Evolutionary conservation across 2,888 invertebrate genomes (phyloP).

Genomic region (Latrodectus elegans): DNA sequence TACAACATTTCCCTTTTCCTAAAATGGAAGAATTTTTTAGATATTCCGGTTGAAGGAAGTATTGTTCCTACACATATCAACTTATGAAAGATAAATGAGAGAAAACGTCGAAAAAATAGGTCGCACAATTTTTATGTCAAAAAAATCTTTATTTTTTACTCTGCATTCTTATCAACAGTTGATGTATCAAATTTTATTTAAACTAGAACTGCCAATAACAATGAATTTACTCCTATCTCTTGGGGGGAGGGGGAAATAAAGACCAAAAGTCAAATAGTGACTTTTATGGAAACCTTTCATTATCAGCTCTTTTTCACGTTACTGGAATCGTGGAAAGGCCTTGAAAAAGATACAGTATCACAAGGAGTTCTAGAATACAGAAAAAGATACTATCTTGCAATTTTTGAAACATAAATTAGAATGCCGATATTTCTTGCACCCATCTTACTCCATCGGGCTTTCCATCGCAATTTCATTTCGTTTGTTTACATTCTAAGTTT

Average conservation of each 20-base stretch:
- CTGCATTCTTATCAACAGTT: conserved; percentile 27
- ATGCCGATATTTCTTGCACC: conserved; percentile 40
- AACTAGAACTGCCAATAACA: conserved; percentile 54
- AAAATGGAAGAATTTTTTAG: too few species aligned
- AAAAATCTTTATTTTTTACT: conserved; percentile 28
- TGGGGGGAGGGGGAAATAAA: conserved; percentile 10
- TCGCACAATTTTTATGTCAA: conserved; percentile 27
- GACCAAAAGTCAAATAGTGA: conserved; percentile 43
- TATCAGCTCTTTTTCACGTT: conserved; percentile 51
- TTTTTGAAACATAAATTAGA: conserved; percentile 42
- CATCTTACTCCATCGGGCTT: conserved; percentile 10
- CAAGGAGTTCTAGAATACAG: conserved; percentile 49
- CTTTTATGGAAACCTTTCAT: conserved; percentile 24
- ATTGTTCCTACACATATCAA: background rate
- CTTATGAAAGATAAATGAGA: background rate
- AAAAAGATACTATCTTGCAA: too few species aligned
- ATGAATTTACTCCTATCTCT: conserved; percentile 49
- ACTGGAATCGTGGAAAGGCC: conserved; percentile 32
- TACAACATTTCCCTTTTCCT: background rate
- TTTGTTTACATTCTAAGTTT: background rate
- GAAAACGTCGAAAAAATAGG: conserved; percentile 7
- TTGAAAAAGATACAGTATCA: conserved; percentile 60
- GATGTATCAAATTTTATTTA: conserved; percentile 62
- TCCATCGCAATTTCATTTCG: conserved; percentile 17
- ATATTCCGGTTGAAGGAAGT: background rate